Evolutionary conservation across 2,797 vertebrate genomes (phyloP).

Genomic region (Taenioides sp.): DNA sequence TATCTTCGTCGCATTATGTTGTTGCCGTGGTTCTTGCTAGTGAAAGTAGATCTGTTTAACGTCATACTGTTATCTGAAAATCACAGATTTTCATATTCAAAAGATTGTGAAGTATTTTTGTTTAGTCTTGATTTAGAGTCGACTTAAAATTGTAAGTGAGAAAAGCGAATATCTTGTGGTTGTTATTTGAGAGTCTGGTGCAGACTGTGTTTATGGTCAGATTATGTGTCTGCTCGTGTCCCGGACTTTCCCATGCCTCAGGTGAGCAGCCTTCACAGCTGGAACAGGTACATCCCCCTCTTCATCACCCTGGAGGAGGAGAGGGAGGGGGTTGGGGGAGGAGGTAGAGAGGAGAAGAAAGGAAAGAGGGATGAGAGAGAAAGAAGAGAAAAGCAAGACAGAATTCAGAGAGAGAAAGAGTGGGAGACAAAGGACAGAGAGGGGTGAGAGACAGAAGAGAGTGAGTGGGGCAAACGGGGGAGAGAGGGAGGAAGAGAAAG

Average conservation of each 20-base stretch:
- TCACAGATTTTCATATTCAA: not conserved
- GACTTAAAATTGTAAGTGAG: not conserved
- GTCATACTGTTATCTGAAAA: too few relatives aligned
- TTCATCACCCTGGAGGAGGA: conserved; percentile 24
- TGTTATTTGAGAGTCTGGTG: not conserved
- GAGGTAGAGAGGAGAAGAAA: too few relatives aligned
- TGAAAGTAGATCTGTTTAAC: too few relatives aligned
- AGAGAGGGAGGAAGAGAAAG: too few relatives aligned
- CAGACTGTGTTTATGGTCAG: conserved; percentile 27
- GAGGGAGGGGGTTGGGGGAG: not conserved
- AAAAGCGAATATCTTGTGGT: not conserved
- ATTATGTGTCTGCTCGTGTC: conserved; percentile 24
- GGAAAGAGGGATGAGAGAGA: too few relatives aligned
- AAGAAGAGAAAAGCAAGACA: too few relatives aligned
- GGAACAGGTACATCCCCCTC: conserved; percentile 31
- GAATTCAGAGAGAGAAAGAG: not conserved
- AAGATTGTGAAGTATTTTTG: not conserved
- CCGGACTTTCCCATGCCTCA: conserved; percentile 60
- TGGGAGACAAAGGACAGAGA: too few relatives aligned
- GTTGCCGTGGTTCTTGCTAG: too few relatives aligned
- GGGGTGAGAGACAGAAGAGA: too few relatives aligned
- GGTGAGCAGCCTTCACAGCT: conserved; percentile 41
- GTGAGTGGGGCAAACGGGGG: too few relatives aligned
- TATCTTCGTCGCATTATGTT: too few relatives aligned
- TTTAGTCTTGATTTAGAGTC: not conserved